Conservation (phyloP, 2,888 invertebrate species). For the Drosophila villosipedis region DNA sequence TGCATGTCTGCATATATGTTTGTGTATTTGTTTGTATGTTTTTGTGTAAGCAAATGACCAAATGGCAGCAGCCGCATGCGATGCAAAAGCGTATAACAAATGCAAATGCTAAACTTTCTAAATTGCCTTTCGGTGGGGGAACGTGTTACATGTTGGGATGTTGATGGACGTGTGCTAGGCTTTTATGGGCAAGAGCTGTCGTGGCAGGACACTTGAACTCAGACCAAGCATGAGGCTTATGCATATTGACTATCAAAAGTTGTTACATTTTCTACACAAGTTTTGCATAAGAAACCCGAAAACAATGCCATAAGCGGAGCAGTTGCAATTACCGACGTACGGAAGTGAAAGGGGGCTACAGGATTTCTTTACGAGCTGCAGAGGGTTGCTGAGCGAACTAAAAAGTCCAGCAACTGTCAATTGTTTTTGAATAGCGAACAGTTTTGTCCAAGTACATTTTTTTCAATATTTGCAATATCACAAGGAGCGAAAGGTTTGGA, state of each 20-base stretch:
- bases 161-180: constrained; percentile 69
- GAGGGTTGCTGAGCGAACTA: neutral
- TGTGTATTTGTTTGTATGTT: constrained; percentile 3
- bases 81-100: constrained; percentile 32
- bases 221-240: constrained; percentile 44
- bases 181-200: constrained; percentile 54
- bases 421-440: constrained; percentile 38
- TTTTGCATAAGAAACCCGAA: constrained; percentile 52
- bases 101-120: constrained; percentile 43
- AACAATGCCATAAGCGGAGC: constrained; percentile 32
- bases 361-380: neutral
- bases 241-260: constrained; percentile 72
- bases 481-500: neutral
- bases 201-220: constrained; percentile 42
- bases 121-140: constrained; percentile 11
- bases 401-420: constrained; percentile 35
- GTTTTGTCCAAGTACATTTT: constrained; percentile 6
- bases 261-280: constrained; percentile 51
- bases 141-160: constrained; percentile 24
- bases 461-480: constrained; percentile 1
- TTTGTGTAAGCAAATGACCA: constrained; percentile 29
- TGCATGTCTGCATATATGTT: constrained; percentile 6
- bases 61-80: constrained; percentile 48
- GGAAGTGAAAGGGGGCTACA: neutral
- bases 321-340: constrained; percentile 31